Conservation (phyloP, 2,113 vertebrate species). For the Mola mola region DNA sequence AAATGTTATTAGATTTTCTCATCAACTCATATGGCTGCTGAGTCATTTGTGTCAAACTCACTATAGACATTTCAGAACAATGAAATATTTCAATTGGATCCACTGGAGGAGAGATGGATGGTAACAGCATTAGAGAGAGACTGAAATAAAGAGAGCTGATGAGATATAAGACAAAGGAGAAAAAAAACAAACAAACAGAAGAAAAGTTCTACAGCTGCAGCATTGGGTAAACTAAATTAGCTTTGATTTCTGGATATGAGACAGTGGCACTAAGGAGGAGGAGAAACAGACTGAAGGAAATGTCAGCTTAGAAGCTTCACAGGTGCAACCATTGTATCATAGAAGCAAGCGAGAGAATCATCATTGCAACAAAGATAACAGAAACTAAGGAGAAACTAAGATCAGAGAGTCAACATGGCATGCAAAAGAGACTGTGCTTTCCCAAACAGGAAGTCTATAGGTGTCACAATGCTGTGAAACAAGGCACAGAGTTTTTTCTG, state of each 20-base stretch:
- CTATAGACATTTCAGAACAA: slow-evolving; percentile 59
- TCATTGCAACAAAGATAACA: slow-evolving; percentile 7
- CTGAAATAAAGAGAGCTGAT: slow-evolving; percentile 12
- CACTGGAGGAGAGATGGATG: slow-evolving; percentile 8
- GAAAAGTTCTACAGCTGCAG: background rate
- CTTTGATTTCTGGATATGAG: background rate
- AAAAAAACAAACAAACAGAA: background rate
- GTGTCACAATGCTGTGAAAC: too few species aligned
- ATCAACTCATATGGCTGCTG: slow-evolving; percentile 44
- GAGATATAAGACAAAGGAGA: slow-evolving; percentile 3
- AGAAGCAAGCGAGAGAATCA: background rate
- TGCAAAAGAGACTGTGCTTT: slow-evolving; percentile 1
- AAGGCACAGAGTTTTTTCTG: too few species aligned
- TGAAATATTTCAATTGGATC: slow-evolving; percentile 50
- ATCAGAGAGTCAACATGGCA: background rate
- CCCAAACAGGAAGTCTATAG: too few species aligned
- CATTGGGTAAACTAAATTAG: background rate
- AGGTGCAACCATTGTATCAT: background rate
- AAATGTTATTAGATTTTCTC: slow-evolving; percentile 40
- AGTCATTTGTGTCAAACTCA: slow-evolving; percentile 51
- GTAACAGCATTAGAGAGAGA: background rate
- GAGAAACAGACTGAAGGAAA: background rate
- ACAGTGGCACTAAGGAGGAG: background rate
- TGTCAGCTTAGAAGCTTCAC: background rate
- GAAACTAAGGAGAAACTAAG: slow-evolving; percentile 10